A percentile compares a stretch with the other conserved stretches of the same genome.
Evolutionary conservation across 2,113 vertebrate species (phyloP).

Genomic region (Misgurnus anguillicaudatus): DNA sequence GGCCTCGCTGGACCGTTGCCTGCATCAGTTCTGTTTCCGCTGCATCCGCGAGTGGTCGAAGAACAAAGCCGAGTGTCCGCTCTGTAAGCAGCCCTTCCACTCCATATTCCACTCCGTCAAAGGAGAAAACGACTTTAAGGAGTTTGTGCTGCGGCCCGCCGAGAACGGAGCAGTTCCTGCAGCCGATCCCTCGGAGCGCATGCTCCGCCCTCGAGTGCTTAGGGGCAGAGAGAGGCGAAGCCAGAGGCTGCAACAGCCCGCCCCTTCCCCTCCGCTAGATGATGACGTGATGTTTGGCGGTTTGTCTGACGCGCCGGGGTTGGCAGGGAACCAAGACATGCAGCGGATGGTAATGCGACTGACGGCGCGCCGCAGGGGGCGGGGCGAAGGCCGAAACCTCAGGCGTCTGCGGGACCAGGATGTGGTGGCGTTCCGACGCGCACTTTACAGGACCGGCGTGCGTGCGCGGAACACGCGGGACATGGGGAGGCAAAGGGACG

Average conservation of each 20-base stretch:
- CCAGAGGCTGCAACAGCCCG: neutral
- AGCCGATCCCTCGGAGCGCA: constrained; percentile 69
- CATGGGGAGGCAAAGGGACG: constrained; percentile 84
- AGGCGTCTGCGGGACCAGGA: constrained; percentile 84
- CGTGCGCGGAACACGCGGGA: constrained; percentile 83
- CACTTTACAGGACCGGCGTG: constrained; percentile 85
- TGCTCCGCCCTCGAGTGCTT: constrained; percentile 16
- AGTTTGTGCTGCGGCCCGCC: constrained; percentile 80
- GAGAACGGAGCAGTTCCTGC: constrained; percentile 65
- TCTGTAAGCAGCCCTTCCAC: constrained; percentile 94
- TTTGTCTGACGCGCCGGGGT: constrained; percentile 37
- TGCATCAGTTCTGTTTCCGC: constrained; percentile 94
- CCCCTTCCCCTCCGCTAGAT: constrained; percentile 73
- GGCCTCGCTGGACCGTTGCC: constrained; percentile 87
- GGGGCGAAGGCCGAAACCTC: constrained; percentile 75
- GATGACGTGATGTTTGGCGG: constrained; percentile 84
- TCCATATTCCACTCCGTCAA: constrained; percentile 95
- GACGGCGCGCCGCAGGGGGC: constrained; percentile 77
- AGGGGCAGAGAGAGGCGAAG: constrained; percentile 65
- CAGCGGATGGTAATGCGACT: constrained; percentile 80
- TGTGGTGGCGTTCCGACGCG: constrained; percentile 86
- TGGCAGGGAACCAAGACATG: constrained; percentile 71
- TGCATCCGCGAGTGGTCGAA: constrained; percentile 98
- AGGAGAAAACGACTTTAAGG: constrained; percentile 91
- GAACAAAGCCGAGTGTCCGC: constrained; percentile 95